Conservation (phyloP, 2,797 vertebrate species). For the Schizothorax lantsangensis region DNA sequence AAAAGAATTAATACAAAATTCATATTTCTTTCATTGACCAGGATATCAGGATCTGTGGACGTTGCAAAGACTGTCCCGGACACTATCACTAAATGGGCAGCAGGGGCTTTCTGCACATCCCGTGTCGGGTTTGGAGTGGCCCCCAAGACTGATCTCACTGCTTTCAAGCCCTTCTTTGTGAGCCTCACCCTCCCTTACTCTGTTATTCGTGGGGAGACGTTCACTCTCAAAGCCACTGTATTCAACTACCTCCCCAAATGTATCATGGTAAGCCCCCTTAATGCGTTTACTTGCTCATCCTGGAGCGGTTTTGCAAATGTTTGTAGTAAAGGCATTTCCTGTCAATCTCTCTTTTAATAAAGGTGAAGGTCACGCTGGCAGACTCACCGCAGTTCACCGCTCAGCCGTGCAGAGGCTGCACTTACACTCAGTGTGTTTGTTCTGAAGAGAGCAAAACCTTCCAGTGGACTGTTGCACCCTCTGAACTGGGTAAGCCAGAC, state of each 20-base stretch:
- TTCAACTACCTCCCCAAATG: slow-evolving; percentile 84
- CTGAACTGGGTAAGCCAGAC: slow-evolving; percentile 74
- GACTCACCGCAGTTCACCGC: slow-evolving; percentile 69
- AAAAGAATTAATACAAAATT: no score
- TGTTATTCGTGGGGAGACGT: slow-evolving; percentile 85
- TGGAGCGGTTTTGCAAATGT: not conserved
- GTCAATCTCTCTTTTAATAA: slow-evolving; percentile 41
- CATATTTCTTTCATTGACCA: no score
- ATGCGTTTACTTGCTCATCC: not conserved
- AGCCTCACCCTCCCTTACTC: slow-evolving; percentile 87
- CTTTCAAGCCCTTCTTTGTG: slow-evolving; percentile 89
- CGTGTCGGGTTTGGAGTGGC: slow-evolving; percentile 84
- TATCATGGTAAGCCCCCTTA: slow-evolving; percentile 80
- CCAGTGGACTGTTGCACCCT: slow-evolving; percentile 80
- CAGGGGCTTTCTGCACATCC: slow-evolving; percentile 82
- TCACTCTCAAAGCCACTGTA: slow-evolving; percentile 83
- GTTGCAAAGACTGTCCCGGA: slow-evolving; percentile 77
- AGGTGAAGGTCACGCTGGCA: slow-evolving; percentile 79
- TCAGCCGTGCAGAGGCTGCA: slow-evolving; percentile 68
- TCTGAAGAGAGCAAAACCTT: slow-evolving; percentile 79
- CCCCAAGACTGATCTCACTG: slow-evolving; percentile 68
- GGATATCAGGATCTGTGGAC: slow-evolving; percentile 54
- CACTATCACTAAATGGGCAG: slow-evolving; percentile 84
- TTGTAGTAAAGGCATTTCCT: not conserved
- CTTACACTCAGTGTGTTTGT: slow-evolving; percentile 80